These are phyloP conservation scores for Sandelia bainsii DNA, from an alignment of 2,797 vertebrate genomes.

Conservation along the genomic window DNA sequence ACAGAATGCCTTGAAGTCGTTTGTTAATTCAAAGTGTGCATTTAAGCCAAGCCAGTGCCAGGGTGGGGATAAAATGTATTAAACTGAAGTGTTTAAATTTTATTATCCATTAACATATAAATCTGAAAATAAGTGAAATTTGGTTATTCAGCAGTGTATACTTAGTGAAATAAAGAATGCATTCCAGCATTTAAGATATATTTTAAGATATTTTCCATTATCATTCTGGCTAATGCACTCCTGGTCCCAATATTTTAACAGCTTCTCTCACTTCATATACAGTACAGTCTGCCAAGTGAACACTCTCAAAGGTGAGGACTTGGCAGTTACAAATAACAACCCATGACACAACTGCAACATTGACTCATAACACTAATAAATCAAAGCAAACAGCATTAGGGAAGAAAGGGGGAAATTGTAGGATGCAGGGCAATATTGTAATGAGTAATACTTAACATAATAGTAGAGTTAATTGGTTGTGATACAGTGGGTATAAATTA, in stretches of 20 bases:
- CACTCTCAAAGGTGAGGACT: slow-evolving; percentile 59
- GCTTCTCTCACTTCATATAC: slow-evolving; percentile 48
- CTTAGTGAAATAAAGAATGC: slow-evolving; percentile 36
- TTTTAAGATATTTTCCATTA: slow-evolving; percentile 47
- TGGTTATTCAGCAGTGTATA: slow-evolving; percentile 8
- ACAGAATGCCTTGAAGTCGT: neutral
- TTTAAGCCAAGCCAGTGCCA: slow-evolving; percentile 14
- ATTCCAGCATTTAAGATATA: slow-evolving; percentile 24
- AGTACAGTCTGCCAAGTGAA: slow-evolving; percentile 60
- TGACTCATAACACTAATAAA: slow-evolving; percentile 51
- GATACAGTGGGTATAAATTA: slow-evolving; percentile 63
- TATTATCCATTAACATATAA: slow-evolving; percentile 25
- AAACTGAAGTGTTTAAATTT: slow-evolving; percentile 9
- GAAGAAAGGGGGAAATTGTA: slow-evolving; percentile 38
- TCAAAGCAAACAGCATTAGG: slow-evolving; percentile 53
- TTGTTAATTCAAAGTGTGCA: slow-evolving; percentile 24
- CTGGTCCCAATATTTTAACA: slow-evolving; percentile 36
- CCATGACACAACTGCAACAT: slow-evolving; percentile 50
- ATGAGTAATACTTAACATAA: slow-evolving; percentile 65
- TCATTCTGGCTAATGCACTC: slow-evolving; percentile 43
- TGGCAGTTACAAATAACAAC: slow-evolving; percentile 68
- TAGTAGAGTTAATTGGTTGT: slow-evolving; percentile 59
- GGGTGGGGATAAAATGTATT: slow-evolving; percentile 1
- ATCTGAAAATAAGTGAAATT: slow-evolving; percentile 29
- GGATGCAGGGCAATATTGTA: slow-evolving; percentile 61